Percentiles rank a stretch among this genome's conserved stretches.
These are phyloP conservation scores for Latrodectus elegans DNA, from an alignment of 2,888 invertebrate species.

Conservation along the genomic window DNA sequence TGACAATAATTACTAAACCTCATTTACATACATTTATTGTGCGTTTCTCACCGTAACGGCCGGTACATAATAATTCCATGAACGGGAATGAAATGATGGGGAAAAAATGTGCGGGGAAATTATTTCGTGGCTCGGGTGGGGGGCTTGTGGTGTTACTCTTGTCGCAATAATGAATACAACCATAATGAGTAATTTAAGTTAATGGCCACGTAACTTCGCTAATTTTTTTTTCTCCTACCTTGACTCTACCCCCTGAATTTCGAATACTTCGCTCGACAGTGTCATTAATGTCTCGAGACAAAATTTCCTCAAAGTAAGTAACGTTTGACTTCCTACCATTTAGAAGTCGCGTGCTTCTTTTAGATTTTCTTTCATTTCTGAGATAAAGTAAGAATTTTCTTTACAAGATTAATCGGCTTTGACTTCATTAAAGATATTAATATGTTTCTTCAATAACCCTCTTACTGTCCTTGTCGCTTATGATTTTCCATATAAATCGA, in stretches of 20 bases:
- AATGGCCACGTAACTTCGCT: constrained; percentile 56
- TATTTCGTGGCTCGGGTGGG: background rate
- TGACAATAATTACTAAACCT: constrained; percentile 66
- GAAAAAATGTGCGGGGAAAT: constrained; percentile 12
- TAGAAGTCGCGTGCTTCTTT: no score
- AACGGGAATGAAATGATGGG: constrained; percentile 36
- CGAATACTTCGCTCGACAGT: constrained; percentile 21
- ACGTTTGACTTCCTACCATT: no score
- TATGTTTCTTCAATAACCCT: no score
- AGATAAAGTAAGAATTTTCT: no score
- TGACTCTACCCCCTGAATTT: constrained; percentile 15
- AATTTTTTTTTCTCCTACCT: constrained; percentile 13
- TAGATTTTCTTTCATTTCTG: no score
- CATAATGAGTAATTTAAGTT: constrained; percentile 69
- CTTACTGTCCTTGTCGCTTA: no score
- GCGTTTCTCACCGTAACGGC: constrained; percentile 30
- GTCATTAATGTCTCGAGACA: constrained; percentile 26
- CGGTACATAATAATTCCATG: constrained; percentile 43
- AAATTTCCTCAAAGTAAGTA: constrained; percentile 14
- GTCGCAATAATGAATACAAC: constrained; percentile 65
- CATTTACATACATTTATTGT: constrained; percentile 63
- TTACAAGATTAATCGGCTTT: no score
- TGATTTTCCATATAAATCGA: no score
- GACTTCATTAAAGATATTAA: no score
- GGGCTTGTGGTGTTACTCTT: constrained; percentile 36